Conservation (phyloP, 2,113 vertebrate species). For the Gobio gobio region DNA sequence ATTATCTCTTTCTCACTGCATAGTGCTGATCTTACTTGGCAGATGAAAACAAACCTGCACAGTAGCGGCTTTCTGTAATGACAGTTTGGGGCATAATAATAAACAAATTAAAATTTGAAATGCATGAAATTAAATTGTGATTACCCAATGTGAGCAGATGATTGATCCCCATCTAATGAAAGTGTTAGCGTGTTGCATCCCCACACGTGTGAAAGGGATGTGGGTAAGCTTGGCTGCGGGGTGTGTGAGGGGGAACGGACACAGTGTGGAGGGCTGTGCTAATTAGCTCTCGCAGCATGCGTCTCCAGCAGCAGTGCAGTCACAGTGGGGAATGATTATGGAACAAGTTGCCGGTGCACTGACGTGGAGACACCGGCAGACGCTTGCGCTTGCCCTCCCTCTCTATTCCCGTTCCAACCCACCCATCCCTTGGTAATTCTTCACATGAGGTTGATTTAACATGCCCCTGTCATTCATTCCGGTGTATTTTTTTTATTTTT, state of each 20-base stretch:
- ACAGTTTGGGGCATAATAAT: slow-evolving; percentile 66
- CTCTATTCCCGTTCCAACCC: slow-evolving; percentile 7
- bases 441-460: slow-evolving; percentile 33
- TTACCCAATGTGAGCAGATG: slow-evolving; percentile 65
- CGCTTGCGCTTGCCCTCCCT: slow-evolving; percentile 36
- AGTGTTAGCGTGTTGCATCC: slow-evolving; percentile 41
- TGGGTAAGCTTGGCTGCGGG: slow-evolving; percentile 56
- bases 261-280: slow-evolving; percentile 72
- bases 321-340: slow-evolving; percentile 74
- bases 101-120: slow-evolving; percentile 72
- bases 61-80: slow-evolving; percentile 59
- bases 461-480: slow-evolving; percentile 29
- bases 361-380: slow-evolving; percentile 61
- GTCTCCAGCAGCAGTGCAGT: slow-evolving; percentile 70
- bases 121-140: slow-evolving; percentile 71
- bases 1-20: not conserved
- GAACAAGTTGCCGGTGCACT: slow-evolving; percentile 68
- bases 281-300: slow-evolving; percentile 80
- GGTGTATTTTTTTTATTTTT: not conserved
- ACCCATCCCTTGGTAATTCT: not conserved
- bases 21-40: slow-evolving; percentile 52
- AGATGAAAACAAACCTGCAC: slow-evolving; percentile 56
- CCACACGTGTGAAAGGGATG: slow-evolving; percentile 32
- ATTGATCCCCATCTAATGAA: slow-evolving; percentile 70
- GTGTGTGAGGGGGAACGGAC: slow-evolving; percentile 65